Conservation (phyloP, 2,113 vertebrate species). For the Callionymus lyra region DNA sequence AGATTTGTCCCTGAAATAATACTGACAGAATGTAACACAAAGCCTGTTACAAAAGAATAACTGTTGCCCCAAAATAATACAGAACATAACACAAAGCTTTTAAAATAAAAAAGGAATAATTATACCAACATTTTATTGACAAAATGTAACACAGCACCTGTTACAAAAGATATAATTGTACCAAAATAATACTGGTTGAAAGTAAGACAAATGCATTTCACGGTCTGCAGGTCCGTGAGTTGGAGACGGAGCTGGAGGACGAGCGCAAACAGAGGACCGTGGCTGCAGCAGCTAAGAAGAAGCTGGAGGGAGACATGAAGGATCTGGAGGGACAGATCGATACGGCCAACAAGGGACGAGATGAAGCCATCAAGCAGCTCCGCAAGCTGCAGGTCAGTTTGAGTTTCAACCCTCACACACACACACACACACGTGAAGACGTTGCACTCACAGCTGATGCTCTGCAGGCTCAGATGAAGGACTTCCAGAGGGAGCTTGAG, state of each 20-base stretch:
- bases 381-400: constrained; percentile 84
- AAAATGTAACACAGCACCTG: too few species aligned
- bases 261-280: constrained; percentile 81
- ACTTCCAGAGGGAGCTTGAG: constrained; percentile 89
- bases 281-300: constrained; percentile 82
- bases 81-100: too few species aligned
- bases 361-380: constrained; percentile 92
- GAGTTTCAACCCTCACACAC: not conserved
- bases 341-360: constrained; percentile 75
- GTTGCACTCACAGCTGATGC: not conserved
- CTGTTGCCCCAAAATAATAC: too few species aligned
- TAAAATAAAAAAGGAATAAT: too few species aligned
- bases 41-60: too few species aligned
- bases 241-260: constrained; percentile 89
- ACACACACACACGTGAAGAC: too few species aligned
- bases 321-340: constrained; percentile 88
- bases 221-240: constrained; percentile 77
- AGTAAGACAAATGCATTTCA: too few species aligned
- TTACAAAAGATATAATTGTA: too few species aligned
- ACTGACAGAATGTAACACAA: too few species aligned
- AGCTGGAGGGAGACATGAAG: constrained; percentile 86
- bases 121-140: too few species aligned
- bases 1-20: too few species aligned
- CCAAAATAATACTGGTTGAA: too few species aligned
- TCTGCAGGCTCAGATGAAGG: constrained; percentile 85